Conservation (phyloP, 2,113 vertebrate species). For the Lamprotornis superbus region DNA sequence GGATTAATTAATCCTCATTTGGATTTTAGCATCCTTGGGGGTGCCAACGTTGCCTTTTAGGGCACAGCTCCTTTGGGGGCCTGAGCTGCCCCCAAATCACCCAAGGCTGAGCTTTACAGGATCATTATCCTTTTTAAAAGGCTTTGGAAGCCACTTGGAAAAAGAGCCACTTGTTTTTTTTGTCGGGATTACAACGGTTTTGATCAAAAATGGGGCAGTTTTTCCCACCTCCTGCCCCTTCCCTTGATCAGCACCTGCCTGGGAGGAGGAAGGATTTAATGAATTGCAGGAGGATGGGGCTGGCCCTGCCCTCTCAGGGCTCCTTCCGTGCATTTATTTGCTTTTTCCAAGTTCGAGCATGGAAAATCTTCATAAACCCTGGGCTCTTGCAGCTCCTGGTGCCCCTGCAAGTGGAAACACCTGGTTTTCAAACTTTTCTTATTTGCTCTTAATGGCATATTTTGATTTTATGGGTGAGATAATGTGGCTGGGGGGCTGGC, state of each 20-base stretch:
- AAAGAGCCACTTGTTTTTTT: not conserved
- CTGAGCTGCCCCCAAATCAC: not conserved
- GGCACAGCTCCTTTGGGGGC: not conserved
- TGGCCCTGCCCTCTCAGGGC: not conserved
- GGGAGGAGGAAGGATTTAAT: not conserved
- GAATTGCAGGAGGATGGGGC: slow-evolving; percentile 13
- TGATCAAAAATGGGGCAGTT: not conserved
- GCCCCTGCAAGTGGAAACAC: slow-evolving; percentile 45
- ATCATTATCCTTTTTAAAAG: not conserved
- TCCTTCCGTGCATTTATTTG: not conserved
- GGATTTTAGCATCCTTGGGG: not conserved
- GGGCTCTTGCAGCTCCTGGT: not conserved
- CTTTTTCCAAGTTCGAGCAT: not conserved
- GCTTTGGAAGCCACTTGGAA: not conserved
- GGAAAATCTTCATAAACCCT: slow-evolving; percentile 59
- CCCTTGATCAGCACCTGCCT: not conserved
- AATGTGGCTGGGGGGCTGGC: not conserved
- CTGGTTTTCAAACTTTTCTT: slow-evolving; percentile 60
- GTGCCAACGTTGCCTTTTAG: not conserved
- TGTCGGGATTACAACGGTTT: not conserved
- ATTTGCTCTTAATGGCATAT: slow-evolving; percentile 1
- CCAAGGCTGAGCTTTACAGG: not conserved
- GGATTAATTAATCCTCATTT: not conserved
- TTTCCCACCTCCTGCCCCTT: not conserved
- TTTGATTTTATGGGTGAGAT: slow-evolving; percentile 25